A percentile compares a stretch with the other conserved stretches of the same genome.
These are phyloP conservation scores for Calephelis perditalis DNA, from an alignment of 2,888 invertebrate genomes.

Conservation along the genomic window DNA sequence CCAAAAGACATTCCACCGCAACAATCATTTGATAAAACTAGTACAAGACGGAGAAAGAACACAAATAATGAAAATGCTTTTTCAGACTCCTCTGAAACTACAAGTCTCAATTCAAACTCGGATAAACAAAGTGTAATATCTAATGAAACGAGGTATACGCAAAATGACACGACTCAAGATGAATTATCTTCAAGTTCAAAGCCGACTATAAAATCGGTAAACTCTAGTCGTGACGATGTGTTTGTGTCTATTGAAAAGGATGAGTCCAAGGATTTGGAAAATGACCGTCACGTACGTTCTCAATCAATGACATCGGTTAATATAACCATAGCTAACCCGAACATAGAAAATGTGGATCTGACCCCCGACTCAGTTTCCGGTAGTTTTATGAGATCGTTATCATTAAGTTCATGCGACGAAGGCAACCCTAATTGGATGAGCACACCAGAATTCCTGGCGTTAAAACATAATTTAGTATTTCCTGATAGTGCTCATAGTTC, in stretches of 20 bases:
- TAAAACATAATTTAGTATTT: constrained; percentile 88
- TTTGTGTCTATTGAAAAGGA: constrained; percentile 61
- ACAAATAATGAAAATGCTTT: constrained; percentile 64
- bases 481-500: constrained; percentile 89
- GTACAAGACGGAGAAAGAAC: constrained; percentile 39
- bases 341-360: constrained; percentile 83
- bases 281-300: constrained; percentile 69
- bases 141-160: constrained; percentile 58
- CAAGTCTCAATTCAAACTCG: constrained; percentile 70
- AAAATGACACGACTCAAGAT: constrained; percentile 62
- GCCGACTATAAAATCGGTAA: constrained; percentile 58
- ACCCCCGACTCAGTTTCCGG: constrained; percentile 80
- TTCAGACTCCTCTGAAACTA: constrained; percentile 75
- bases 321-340: constrained; percentile 84
- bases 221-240: constrained; percentile 57
- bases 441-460: constrained; percentile 87
- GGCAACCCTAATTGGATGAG: constrained; percentile 88
- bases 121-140: constrained; percentile 73
- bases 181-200: constrained; percentile 61
- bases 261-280: constrained; percentile 55
- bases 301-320: constrained; percentile 82
- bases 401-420: constrained; percentile 83
- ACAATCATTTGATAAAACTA: constrained; percentile 42
- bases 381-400: constrained; percentile 79
- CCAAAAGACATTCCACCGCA: constrained; percentile 42